Percentiles rank a stretch among this genome's conserved stretches.
Conservation (phyloP, 2,888 invertebrate species). For the Pristionchus fissidentatus region DNA sequence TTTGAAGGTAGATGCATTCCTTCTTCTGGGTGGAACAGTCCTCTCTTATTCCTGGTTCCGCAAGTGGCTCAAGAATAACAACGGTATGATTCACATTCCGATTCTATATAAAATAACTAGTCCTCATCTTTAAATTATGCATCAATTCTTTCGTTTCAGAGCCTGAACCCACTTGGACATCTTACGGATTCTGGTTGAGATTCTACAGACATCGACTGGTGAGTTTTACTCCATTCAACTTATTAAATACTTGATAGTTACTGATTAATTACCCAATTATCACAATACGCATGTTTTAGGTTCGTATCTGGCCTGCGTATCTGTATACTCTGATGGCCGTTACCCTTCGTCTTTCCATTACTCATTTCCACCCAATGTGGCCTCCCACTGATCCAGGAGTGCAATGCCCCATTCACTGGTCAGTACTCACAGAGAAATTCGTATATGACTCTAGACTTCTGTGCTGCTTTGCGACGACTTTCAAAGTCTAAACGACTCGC, state of each 20-base stretch:
- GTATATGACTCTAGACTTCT: too few species aligned
- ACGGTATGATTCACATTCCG: slow-evolving; percentile 62
- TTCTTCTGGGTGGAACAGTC: slow-evolving; percentile 67
- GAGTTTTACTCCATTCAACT: neutral
- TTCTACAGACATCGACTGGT: slow-evolving; percentile 74
- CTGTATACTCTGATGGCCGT: slow-evolving; percentile 72
- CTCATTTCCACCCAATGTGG: slow-evolving; percentile 75
- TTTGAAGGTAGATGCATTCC: slow-evolving; percentile 68
- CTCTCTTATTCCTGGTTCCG: slow-evolving; percentile 74
- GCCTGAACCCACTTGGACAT: slow-evolving; percentile 72
- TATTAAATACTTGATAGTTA: neutral
- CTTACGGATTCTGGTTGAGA: slow-evolving; percentile 73
- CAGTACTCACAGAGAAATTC: neutral
- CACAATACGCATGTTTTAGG: neutral
- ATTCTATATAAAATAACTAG: too few species aligned
- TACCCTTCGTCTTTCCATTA: slow-evolving; percentile 65
- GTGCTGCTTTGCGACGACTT: too few species aligned
- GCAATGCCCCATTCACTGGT: slow-evolving; percentile 74
- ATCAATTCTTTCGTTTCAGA: slow-evolving; percentile 55
- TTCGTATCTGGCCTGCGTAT: slow-evolving; percentile 75
- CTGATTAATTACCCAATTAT: neutral
- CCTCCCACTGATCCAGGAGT: slow-evolving; percentile 74
- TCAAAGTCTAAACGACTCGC: too few species aligned
- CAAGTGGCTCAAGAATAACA: slow-evolving; percentile 74
- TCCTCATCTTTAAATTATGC: too few species aligned